phyloP scores from a whole-genome alignment of 2,888 invertebrate species.

The Ophion costatus region DNA sequence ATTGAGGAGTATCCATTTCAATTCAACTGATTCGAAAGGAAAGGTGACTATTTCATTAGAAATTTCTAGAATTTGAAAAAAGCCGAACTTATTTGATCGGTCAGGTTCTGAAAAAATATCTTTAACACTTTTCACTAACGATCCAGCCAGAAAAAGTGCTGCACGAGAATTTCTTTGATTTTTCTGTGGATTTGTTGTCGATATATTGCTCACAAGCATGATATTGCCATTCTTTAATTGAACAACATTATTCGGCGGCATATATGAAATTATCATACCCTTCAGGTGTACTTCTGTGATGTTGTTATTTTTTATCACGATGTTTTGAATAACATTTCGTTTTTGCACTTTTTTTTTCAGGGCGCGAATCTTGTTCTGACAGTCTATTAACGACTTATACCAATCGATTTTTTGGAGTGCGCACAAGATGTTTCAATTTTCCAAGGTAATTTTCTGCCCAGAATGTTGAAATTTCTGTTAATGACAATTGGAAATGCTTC shows the following conservation, averaged over 20 bases:
- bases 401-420: conserved; percentile 34
- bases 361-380: background rate
- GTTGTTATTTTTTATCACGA: background rate
- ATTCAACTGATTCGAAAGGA: too few relatives aligned
- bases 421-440: conserved; percentile 45
- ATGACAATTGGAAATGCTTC: conserved; percentile 52
- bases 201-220: background rate
- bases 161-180: too few relatives aligned
- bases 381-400: conserved; percentile 17
- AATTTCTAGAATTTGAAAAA: background rate
- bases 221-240: background rate
- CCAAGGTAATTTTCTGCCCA: conserved; percentile 57
- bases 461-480: conserved; percentile 56
- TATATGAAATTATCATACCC: background rate
- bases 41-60: too few relatives aligned
- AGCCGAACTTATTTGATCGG: too few relatives aligned
- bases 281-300: background rate
- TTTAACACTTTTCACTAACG: too few relatives aligned
- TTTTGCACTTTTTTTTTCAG: background rate
- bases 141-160: too few relatives aligned
- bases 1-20: too few relatives aligned
- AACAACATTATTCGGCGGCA: conserved; percentile 1
- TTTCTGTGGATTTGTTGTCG: background rate
- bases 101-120: too few relatives aligned
- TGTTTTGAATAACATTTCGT: background rate